phyloP scores from a whole-genome alignment of 2,888 invertebrate species.

The Opisthograptis luteolata region DNA sequence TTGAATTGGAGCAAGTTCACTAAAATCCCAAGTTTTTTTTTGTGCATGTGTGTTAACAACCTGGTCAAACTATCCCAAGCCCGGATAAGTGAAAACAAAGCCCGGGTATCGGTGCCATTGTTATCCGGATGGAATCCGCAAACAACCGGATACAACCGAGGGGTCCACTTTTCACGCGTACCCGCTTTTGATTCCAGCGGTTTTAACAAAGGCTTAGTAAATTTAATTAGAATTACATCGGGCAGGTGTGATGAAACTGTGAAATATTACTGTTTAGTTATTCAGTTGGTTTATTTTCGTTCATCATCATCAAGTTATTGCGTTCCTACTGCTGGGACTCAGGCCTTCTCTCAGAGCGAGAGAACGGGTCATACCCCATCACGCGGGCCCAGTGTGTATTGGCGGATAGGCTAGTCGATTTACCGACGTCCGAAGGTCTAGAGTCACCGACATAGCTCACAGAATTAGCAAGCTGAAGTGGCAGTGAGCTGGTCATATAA shows the following conservation, averaged over 20 bases:
- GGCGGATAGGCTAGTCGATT: no score
- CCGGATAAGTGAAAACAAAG: constrained; percentile 68
- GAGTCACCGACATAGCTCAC: no score
- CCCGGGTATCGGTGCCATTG: constrained; percentile 60
- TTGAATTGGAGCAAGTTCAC: no score
- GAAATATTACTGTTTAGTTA: constrained; percentile 21
- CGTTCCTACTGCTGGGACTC: no score
- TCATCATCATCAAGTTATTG: no score
- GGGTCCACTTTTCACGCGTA: constrained; percentile 40
- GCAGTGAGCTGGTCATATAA: no score
- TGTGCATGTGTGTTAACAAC: not conserved
- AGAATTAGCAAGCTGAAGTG: no score
- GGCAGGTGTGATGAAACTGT: constrained; percentile 22
- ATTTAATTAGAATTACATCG: constrained; percentile 38
- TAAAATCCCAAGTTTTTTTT: no score
- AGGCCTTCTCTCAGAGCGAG: no score
- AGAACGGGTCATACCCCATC: no score
- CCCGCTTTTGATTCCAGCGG: constrained; percentile 31
- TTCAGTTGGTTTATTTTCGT: constrained; percentile 6
- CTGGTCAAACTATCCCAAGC: constrained; percentile 20
- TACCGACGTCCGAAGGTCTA: no score
- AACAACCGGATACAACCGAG: constrained; percentile 49
- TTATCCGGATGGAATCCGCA: constrained; percentile 64
- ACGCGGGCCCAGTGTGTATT: no score
- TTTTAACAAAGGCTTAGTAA: constrained; percentile 34